Evolutionary conservation across 2,888 invertebrate genomes (phyloP).

Genomic region (Calameuta pallipes): DNA sequence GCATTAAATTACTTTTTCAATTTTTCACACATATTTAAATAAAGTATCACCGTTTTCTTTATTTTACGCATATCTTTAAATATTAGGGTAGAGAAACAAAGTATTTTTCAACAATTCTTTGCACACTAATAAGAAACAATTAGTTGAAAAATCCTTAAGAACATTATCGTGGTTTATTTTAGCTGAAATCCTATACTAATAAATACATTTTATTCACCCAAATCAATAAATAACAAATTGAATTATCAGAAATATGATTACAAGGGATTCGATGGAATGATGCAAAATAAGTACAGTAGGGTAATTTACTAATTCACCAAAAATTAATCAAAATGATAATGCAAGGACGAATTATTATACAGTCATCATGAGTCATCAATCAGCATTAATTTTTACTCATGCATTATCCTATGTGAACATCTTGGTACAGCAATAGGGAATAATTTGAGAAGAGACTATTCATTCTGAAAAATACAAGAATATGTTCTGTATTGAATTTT

Average conservation of each 20-base stretch:
- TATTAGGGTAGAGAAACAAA: not conserved
- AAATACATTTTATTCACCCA: slow-evolving; percentile 45
- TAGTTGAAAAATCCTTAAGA: not conserved
- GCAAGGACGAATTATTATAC: not conserved
- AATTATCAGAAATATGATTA: slow-evolving; percentile 27
- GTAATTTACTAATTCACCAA: not conserved
- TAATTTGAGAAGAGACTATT: not conserved
- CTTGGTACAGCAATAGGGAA: not conserved
- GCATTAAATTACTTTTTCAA: not conserved
- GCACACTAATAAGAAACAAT: not conserved
- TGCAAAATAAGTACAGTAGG: slow-evolving; percentile 18
- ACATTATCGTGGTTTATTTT: slow-evolving; percentile 7
- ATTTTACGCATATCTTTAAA: not conserved
- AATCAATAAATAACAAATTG: slow-evolving; percentile 46
- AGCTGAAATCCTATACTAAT: slow-evolving; percentile 27
- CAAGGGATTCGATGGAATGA: slow-evolving; percentile 40
- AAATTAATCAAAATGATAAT: not conserved
- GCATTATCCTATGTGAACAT: not conserved
- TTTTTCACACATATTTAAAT: not conserved
- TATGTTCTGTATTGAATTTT: not conserved
- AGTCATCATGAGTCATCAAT: not conserved
- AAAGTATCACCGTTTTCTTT: not conserved
- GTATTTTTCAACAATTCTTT: not conserved
- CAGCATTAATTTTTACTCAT: not conserved
- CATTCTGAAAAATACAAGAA: not conserved